Conservation (phyloP, 2,888 invertebrate species). For the Steinernema carpocapsae region DNA sequence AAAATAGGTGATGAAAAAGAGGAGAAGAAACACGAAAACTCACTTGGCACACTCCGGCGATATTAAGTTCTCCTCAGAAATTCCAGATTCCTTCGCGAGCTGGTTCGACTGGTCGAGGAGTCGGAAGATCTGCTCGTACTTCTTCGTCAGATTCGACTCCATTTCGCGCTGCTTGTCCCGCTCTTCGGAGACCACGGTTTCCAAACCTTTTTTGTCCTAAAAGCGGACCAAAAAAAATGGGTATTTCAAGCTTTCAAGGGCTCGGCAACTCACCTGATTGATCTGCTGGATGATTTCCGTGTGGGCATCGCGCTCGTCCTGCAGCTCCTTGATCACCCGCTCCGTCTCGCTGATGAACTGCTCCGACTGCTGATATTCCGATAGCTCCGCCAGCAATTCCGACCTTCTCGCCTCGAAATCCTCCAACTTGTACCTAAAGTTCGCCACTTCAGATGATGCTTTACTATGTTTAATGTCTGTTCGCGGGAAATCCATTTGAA, state of each 20-base stretch:
- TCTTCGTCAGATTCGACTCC: constrained; percentile 50
- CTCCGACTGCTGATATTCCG: constrained; percentile 48
- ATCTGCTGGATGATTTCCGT: constrained; percentile 64
- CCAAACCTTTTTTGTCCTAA: constrained; percentile 61
- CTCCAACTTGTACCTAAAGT: constrained; percentile 47
- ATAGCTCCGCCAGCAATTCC: constrained; percentile 55
- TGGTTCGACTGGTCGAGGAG: constrained; percentile 60
- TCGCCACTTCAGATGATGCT: neutral
- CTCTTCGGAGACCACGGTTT: constrained; percentile 53
- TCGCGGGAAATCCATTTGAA: constrained; percentile 19
- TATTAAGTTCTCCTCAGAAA: constrained; percentile 48
- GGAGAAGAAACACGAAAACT: neutral
- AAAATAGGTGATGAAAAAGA: neutral
- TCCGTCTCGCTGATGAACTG: constrained; percentile 55
- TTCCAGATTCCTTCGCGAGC: constrained; percentile 55
- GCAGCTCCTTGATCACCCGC: constrained; percentile 61
- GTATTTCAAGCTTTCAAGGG: neutral
- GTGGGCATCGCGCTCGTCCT: constrained; percentile 63
- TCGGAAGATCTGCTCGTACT: constrained; percentile 43
- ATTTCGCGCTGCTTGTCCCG: constrained; percentile 53
- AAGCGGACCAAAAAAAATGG: constrained; percentile 6
- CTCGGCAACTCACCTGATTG: constrained; percentile 51
- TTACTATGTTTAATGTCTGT: neutral
- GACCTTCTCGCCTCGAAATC: constrained; percentile 45
- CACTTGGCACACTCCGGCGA: constrained; percentile 37